A percentile compares a stretch with the other conserved stretches of the same genome.
These are phyloP conservation scores for Hassar affinis DNA, from an alignment of 2,113 vertebrate genomes.

Conservation along the genomic window DNA sequence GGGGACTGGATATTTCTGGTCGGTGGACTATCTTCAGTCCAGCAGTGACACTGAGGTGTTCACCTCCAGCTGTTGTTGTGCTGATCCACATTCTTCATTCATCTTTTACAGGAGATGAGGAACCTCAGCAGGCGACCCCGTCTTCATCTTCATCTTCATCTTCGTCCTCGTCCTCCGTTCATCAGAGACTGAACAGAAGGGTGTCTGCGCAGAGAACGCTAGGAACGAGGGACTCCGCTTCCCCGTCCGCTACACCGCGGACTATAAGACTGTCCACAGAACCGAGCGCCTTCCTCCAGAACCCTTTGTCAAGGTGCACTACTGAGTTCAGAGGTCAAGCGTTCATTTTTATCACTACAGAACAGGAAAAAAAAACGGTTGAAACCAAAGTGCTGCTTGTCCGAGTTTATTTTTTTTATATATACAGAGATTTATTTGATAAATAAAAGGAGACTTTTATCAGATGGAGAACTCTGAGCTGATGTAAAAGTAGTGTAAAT, in stretches of 20 bases:
- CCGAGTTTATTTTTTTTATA: background rate
- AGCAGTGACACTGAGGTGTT: too few relatives aligned
- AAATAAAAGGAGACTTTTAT: slow-evolving; percentile 18
- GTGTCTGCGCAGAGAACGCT: background rate
- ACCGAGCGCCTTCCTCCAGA: slow-evolving; percentile 19
- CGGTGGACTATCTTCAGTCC: too few relatives aligned
- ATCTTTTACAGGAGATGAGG: slow-evolving; percentile 68
- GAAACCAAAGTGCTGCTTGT: slow-evolving; percentile 46
- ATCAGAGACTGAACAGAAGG: slow-evolving; percentile 2
- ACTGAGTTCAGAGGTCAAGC: slow-evolving; percentile 40
- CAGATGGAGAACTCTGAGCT: slow-evolving; percentile 16
- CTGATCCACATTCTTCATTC: too few relatives aligned
- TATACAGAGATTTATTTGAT: slow-evolving; percentile 40
- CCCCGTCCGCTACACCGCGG: too few relatives aligned
- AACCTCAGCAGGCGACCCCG: background rate
- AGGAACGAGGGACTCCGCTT: background rate
- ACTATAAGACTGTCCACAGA: too few relatives aligned
- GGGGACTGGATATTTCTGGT: too few relatives aligned
- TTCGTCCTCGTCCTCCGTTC: background rate
- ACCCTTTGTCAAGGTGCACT: slow-evolving; percentile 24
- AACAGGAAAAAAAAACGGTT: slow-evolving; percentile 25
- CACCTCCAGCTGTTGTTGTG: too few relatives aligned
- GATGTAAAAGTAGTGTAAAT: slow-evolving; percentile 17
- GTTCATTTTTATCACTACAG: too few relatives aligned
- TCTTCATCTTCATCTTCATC: background rate